Base-by-base conservation (phyloP, 2,113 vertebrate species). In the Apistogramma diplotaenia region DNA sequence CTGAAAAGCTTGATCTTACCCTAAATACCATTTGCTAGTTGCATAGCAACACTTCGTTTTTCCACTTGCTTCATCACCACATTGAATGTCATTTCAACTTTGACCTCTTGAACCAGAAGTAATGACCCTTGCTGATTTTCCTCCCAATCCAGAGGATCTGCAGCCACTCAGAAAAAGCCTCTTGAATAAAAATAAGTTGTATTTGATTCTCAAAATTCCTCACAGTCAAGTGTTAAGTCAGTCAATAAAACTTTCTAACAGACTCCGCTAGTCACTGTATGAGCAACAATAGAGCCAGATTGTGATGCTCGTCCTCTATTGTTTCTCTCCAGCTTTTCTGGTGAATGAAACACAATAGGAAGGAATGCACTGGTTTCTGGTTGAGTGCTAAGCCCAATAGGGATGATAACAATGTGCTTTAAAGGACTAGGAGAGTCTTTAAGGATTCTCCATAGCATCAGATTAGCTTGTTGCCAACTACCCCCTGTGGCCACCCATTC, bases 371-470 rank as follows among this genome's bases (percentile, higher is more conserved):
- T 88, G 82, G 84, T 93, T 91, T 93, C 85, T 89, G 89, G 76
- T 88, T 90, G 88, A 89, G 89, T 89, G 87, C 89, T 94, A 92
- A 94, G 95, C 93, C 93, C 90, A 92, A 93, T 91, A 87, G 89
- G 85, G 91, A 85, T 84, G 87, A 94, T 93, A 94, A 95, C 93
- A 94, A 94, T 92, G 93, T 79, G 81, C 77, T 93, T 91, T 89
- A 91, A 90, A 90, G 83, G 89, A 90, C 89, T 88, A 40, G 82
- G 84, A 92, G 89, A 89, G 88, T 87, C 86, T 90, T 94, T 93
- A 94, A 94, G 88, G 90, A 91, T 92, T 93, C 91, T 84, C 79
- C 87, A 40, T 83, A 90, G 89, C 83, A 80, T 90, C 84, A 92
- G 94, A 94, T 95, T 94, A 95, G 90, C 82, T 65, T 80, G 91